phyloP scores from a whole-genome alignment of 2,113 vertebrate species.

The Siphamia tubifer region DNA sequence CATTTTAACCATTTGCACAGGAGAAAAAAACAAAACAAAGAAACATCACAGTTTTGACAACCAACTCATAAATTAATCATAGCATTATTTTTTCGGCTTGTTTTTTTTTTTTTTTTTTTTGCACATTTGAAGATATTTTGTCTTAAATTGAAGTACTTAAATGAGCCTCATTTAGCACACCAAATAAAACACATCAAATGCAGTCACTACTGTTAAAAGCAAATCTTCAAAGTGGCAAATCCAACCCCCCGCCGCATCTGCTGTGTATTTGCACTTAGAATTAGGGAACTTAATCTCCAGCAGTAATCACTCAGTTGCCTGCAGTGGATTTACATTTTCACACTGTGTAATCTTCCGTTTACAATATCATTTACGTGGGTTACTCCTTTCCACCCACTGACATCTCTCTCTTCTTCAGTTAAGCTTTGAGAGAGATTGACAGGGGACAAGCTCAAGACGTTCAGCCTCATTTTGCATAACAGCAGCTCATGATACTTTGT shows the following conservation, averaged over 20 bases:
- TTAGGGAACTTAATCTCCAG: conserved; percentile 73
- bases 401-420: conserved; percentile 63
- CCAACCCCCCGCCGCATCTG: conserved; percentile 50
- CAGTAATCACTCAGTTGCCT: conserved; percentile 70
- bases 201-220: conserved; percentile 37
- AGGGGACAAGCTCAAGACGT: conserved; percentile 75
- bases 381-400: conserved; percentile 67
- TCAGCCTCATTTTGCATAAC: conserved; percentile 61
- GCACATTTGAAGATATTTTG: conserved; percentile 35
- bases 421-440: conserved; percentile 74
- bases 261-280: conserved; percentile 58
- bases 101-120: too few species aligned
- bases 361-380: conserved; percentile 77
- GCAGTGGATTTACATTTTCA: conserved; percentile 74
- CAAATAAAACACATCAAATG: conserved; percentile 44
- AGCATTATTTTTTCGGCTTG: conserved; percentile 11
- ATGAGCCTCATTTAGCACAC: conserved; percentile 24
- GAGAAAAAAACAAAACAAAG: background rate
- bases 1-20: conserved; percentile 67
- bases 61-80: conserved; percentile 43
- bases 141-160: conserved; percentile 12
- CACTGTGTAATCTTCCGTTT: conserved; percentile 78
- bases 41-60: conserved; percentile 23
- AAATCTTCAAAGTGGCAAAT: conserved; percentile 67
- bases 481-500: conserved; percentile 53